Evolutionary conservation across 2,113 vertebrate species (phyloP), one percentile per base, ranked within the genome.

Genomic region (Scomber colias): DNA sequence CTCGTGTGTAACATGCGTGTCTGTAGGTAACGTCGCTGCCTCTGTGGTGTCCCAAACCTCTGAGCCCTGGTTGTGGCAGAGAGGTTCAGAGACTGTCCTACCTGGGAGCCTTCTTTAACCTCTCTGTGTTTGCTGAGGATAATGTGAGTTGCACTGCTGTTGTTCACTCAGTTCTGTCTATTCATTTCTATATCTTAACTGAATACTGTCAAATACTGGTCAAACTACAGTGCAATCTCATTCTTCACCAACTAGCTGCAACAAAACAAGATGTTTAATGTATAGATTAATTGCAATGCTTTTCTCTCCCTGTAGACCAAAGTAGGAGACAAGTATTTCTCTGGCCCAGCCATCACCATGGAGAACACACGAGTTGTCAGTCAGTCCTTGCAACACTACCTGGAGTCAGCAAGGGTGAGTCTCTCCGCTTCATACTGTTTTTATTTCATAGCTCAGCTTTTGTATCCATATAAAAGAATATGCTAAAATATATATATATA

Each of bases 251-350:
- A 24, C 50, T 30, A 44, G 51, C 1, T 55, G 2, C 9, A 5
- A 27, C 19, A 3, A 2, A 1, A n/a, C 0, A 53, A 31, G 15
- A 16, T 35, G 11, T 30, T 61, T 45, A 16, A 11, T n/a, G 19
- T n/a, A 21, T 9, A 30, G 2, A 19, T 16, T 3, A n/a, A 65
- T 21, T 17, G 13, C 3, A 9, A 11, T 53, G 0, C 7, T 65
- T 48, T 27, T 19, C 1, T 64, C 65, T 70, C 57, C 35, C 30
- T 63, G 70, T n/a, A 99, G 98, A 95, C 94, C 62, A 98, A 97
- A 95, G 97, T 99, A 49, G 97, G 97, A 71, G 98, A 99, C 86
- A 99, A 99, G 81, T 99, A 99, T 93, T 99, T 99, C 95, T 99
- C 98, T 83, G 98, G 98, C 67, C 98, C 98, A 78, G 96, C 98